Percentiles rank a stretch among this genome's conserved stretches.
phyloP scores from a whole-genome alignment of 2,888 invertebrate species.

The Anagyrus pseudococci region DNA sequence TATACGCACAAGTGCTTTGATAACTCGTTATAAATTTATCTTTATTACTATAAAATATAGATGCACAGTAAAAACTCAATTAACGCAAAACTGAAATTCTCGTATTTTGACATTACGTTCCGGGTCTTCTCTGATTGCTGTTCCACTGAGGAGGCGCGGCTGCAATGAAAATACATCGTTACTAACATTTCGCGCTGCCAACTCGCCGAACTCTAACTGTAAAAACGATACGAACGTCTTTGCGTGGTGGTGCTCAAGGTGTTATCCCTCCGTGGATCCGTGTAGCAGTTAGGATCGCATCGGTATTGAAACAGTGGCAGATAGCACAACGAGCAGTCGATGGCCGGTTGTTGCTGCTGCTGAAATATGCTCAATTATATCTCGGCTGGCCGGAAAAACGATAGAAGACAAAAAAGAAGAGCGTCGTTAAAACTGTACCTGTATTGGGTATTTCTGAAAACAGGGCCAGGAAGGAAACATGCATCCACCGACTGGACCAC shows the following conservation, averaged over 20 bases:
- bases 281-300: conserved; percentile 48
- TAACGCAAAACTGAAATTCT: too few relatives aligned
- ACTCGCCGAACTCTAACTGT: too few relatives aligned
- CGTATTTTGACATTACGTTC: too few relatives aligned
- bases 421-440: conserved; percentile 30
- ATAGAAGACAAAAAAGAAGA: neutral
- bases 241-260: conserved; percentile 2
- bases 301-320: conserved; percentile 44
- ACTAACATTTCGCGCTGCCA: too few relatives aligned
- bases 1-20: too few relatives aligned
- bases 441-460: conserved; percentile 25
- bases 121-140: too few relatives aligned
- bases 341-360: conserved; percentile 22
- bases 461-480: conserved; percentile 44
- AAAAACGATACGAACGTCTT: conserved; percentile 19
- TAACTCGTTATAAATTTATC: too few relatives aligned
- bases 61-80: too few relatives aligned
- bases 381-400: neutral
- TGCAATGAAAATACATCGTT: too few relatives aligned
- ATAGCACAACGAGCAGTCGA: conserved; percentile 48
- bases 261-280: conserved; percentile 11
- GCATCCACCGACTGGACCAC: conserved; percentile 38
- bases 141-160: too few relatives aligned
- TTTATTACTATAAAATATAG: too few relatives aligned
- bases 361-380: neutral